Percentiles rank a stretch among this genome's conserved stretches.
Conservation (phyloP, 64 coral and sea anemone genomes). For the Montipora foliosa region DNA sequence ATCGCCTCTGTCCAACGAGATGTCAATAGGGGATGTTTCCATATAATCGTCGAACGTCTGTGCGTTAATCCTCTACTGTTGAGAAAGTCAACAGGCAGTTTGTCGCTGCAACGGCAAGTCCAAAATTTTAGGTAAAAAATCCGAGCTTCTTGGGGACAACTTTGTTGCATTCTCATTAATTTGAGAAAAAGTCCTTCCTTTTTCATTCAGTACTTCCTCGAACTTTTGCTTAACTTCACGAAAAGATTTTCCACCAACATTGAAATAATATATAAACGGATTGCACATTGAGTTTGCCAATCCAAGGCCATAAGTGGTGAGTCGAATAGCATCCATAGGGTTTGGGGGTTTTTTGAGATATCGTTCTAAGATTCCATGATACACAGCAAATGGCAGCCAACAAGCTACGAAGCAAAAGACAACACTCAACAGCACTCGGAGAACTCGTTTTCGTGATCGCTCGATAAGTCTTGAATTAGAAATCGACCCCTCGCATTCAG, state of each 20-base stretch:
- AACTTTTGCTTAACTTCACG: neutral
- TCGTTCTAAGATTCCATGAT: slow-evolving; percentile 70
- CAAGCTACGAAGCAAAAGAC: slow-evolving; percentile 66
- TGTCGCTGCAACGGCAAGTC: too few species aligned
- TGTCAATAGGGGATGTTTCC: too few species aligned
- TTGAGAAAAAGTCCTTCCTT: too few species aligned
- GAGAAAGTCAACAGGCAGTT: too few species aligned
- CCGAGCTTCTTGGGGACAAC: too few species aligned
- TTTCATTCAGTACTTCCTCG: neutral
- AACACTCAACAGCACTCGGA: slow-evolving; percentile 55
- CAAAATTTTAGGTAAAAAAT: too few species aligned
- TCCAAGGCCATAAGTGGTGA: slow-evolving; percentile 54
- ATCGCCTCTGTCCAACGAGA: too few species aligned
- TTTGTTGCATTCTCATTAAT: too few species aligned
- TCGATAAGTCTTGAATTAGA: neutral
- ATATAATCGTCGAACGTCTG: too few species aligned
- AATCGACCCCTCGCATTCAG: neutral
- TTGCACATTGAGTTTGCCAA: slow-evolving; percentile 82
- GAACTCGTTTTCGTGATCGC: neutral
- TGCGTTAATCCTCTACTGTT: too few species aligned
- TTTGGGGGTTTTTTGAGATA: slow-evolving; percentile 68
- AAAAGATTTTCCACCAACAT: slow-evolving; percentile 13
- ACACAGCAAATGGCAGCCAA: slow-evolving; percentile 74
- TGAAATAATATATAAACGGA: slow-evolving; percentile 85
- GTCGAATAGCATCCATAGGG: slow-evolving; percentile 71